Percentiles rank a stretch among this genome's conserved stretches.
These are phyloP conservation scores for Girardia tigrina DNA, from an alignment of 2,888 invertebrate species.

Conservation along the genomic window DNA sequence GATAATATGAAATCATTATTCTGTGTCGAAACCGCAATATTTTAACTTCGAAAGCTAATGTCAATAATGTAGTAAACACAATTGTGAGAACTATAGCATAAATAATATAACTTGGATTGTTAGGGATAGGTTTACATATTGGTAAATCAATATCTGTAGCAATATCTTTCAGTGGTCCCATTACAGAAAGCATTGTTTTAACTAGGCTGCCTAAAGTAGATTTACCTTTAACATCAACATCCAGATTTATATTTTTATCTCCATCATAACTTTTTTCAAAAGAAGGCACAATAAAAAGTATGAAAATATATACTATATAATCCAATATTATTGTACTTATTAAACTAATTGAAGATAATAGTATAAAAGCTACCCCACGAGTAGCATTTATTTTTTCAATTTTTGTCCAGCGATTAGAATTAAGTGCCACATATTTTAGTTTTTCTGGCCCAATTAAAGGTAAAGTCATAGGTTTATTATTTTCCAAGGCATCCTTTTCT, in stretches of 20 bases:
- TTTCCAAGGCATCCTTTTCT: background rate
- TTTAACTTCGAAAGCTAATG: background rate
- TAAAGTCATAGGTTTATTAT: background rate
- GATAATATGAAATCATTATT: slow-evolving; percentile 12
- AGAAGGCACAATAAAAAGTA: background rate
- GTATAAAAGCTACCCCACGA: background rate
- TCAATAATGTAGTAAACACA: background rate
- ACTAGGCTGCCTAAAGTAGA: slow-evolving; percentile 3
- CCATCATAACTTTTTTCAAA: background rate
- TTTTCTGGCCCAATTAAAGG: background rate
- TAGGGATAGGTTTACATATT: background rate
- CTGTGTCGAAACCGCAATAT: background rate
- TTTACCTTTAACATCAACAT: background rate
- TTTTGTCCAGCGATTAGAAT: slow-evolving; percentile 4
- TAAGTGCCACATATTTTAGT: background rate
- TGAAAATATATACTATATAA: background rate
- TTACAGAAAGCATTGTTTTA: background rate
- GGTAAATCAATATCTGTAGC: background rate
- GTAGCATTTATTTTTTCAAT: background rate
- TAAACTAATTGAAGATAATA: background rate
- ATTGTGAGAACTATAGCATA: background rate
- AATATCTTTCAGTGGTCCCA: slow-evolving; percentile 8
- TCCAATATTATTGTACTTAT: background rate
- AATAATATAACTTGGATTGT: background rate
- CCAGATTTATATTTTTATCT: background rate